Evolutionary conservation across 2,888 invertebrate genomes (phyloP), one percentile per base, ranked within the genome.

Genomic region (Macroteleia sp.): DNA sequence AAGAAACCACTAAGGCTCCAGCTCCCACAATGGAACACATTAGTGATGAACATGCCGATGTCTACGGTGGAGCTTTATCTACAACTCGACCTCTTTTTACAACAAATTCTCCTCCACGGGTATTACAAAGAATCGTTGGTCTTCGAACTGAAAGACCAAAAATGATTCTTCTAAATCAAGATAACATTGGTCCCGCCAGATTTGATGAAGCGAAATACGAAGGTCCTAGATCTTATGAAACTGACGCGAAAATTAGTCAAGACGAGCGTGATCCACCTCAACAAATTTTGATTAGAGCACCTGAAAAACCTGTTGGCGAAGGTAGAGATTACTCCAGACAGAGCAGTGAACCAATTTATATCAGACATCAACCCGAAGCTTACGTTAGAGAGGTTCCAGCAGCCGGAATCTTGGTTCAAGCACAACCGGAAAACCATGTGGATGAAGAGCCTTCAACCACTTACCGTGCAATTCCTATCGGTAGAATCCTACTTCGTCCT

Each of bases 31-130:
- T 93, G 81, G 95, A 94, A 57, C 93, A 93, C 0, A 91, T 92
- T 16, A 94, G 94, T 9, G 94, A 94, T 81, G 95, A 95, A 85
- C 93, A 94, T 2, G 93, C 94, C 1, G 95, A 95, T 83, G 94
- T 95, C 0, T 95, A 95, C 80, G 95, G 95, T 28, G 93, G 94
- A 30, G 94, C 95, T 19, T 77, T 94, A 10, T 94, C 94, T 0
- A 94, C 94, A 20, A 93, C 95, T 3, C 92, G 95, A 28, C 95
- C 95, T 0, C 88, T 95, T 12, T 95, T 95, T 82, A 95, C 95
- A 0, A 95, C 95, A 0, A 94, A 94, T 0, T 93, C 92, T 5
- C 92, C 94, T 19, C 93, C 95, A 0, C 92, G 94, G 83, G 86
- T 94, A 22, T 90, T 94, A 28, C 93, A 89, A 25, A 83, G 91